Evolutionary conservation across 1,140 invertebrate genomes (phyloP), one percentile per base, ranked within the genome.

Genomic region (Drosophila orosa): DNA sequence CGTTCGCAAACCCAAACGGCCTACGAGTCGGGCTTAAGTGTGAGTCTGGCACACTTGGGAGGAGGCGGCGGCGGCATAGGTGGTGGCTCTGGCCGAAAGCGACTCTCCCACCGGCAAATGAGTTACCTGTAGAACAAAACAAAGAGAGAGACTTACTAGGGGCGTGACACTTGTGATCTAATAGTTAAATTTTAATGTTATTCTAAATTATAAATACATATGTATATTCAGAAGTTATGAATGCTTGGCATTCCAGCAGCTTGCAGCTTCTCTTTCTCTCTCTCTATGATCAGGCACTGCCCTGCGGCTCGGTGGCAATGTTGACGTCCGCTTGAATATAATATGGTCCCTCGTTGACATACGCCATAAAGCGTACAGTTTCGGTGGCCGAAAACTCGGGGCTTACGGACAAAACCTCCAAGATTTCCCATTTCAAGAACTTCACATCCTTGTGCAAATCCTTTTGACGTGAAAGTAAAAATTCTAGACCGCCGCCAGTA

Each of bases 401-500:
- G 39, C 95, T 95, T n/a, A 93, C 92, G 1, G 94, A 92, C 27
- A 98, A 90, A 47, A 93, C 92, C 74, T 93, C 93, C 8, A 97
- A 93, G 19, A 97, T 93, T 66, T 94, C 94, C 92, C 94, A 97
- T 86, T 97, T 97, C 0, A 92, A 90, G 80, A 96, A 95, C 86
- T 95, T 96, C 24, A 94, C 95, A 61, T 95, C 94, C 83, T 96
- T 97, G 56, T 93, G 93, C 1, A 93, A 92, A 86, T 96, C 95
- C 1, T 93, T 92, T 54, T 93, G 93, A 29, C 96, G 92, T 80
- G 97, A 95, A 3, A 97, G 84, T 4, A 97, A 90, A 90, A 95
- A 97, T 91, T 97, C 96, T 5, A 95, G 80, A 35, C 97, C 94
- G 29, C 96, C 94, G 80, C 95, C 94, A 54, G 93, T 93, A 48